Evolutionary conservation across 2,797 vertebrate genomes (phyloP), one percentile per base, ranked within the genome.

Genomic region (Liasis olivaceus): DNA sequence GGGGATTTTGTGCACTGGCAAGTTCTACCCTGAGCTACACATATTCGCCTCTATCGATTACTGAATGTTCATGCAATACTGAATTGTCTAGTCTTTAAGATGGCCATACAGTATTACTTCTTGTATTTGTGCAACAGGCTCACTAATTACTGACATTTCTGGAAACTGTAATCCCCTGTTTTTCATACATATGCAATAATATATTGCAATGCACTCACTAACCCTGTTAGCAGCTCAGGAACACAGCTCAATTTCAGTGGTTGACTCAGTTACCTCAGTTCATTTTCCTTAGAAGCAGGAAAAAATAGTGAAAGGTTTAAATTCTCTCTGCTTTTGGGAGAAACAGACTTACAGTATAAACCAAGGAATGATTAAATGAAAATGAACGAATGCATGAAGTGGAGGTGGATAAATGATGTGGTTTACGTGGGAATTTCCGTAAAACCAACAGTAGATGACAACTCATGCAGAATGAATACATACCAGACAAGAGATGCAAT

Each of bases 261-360:
- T 51, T 87, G 85, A 92, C 92, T 93, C 92, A 81, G 3, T 89
- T 90, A 88, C 85, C 72, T 89, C 47, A 90, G 2, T 93, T 94
- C 94, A 9, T 92, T 93, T 93, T 91, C 28, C 87, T 36, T 36
- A 95, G 91, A 90, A 31, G 13, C 12, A 72, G 93, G 94, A 92
- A 89, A 93, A 89, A 93, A 86, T 22, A 58, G 31, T 31, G 31
- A 58, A 60, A 90, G 47, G 69, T 47, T 93, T 90, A 93, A 91
- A 87, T 86, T 92, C 89, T 89, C 91, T 87, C 93, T 69, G 92
- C 92, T 92, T 89, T 88, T 95, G 60, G 94, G 90, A 95, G 93
- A 96, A 95, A 95, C 95, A 89, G 87, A 95, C 94, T 94, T 95
- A 96, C 96, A 95, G 96, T 95, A 93, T 94, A 96, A 96, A 81